Base-by-base conservation (phyloP, 2,797 vertebrate genomes). In the Chelonia mydas region DNA sequence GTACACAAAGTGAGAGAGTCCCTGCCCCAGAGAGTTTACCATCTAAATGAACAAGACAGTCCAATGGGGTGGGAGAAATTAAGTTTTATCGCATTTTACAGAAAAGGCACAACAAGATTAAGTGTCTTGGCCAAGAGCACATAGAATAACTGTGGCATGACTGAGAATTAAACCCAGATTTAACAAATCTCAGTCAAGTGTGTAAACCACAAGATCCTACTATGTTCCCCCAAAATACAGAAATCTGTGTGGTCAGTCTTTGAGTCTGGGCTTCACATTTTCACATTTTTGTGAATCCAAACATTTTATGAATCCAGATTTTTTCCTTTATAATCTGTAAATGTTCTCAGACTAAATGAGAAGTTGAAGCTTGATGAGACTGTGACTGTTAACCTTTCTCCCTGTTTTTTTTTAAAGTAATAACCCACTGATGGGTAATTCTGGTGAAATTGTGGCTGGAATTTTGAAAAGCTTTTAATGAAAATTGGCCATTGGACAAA, bases 401-500 rank as follows among this genome's bases (percentile, higher is more conserved):
- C 53, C 83, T 49, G 15, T 77, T 83, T 77, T 83, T 50, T 90
- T 82, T 79, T 49, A 28, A 77, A 28, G 27, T 49, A 77, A 90
- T 11, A 83, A 37, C 55, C 81, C 21, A 50, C 23, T 83, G 65
- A 50, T 53, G 51, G 53, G n/a, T 9, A 86, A 82, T 74, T 53
- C 25, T 3, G 0, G 74, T 74, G 74, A 68, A 41, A 65, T 6
- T 0, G 2, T 88, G 84, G n/a, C 0, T 72, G 93, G 79, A 57
- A 54, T 91, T 89, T 84, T 65, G 72, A 65, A 90, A 92, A 84
- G 84, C 86, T 78, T 76, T 92, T 83, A 50, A 81, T 54, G 45
- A 57, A 87, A 83, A 74, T 65, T 81, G 84, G 68, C 37, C 65
- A 37, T 90, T 3, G 41, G 83, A 76, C 89, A 94, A 92, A 94